Evolutionary conservation across 2,113 vertebrate genomes (phyloP).

Genomic region (Callorhinus ursinus): DNA sequence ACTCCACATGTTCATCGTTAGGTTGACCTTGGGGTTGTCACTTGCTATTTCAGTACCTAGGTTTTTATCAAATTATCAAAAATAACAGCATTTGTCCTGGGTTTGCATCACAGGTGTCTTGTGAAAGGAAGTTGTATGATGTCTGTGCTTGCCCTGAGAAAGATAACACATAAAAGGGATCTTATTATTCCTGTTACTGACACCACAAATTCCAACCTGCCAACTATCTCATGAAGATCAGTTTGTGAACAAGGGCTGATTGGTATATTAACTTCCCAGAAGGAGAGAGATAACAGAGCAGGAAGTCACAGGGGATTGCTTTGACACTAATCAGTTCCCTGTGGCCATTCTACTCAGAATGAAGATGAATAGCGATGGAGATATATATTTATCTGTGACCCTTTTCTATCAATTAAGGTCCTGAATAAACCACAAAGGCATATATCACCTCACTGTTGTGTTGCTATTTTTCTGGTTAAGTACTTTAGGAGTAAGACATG

Average conservation of each 20-base stretch:
- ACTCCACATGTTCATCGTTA: neutral
- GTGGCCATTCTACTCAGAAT: neutral
- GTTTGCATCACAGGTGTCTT: neutral
- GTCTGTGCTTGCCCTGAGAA: neutral
- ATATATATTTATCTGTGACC: neutral
- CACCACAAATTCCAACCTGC: neutral
- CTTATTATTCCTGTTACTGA: slow-evolving; percentile 14
- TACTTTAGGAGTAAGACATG: slow-evolving; percentile 15
- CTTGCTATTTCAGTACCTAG: neutral
- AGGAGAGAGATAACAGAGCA: slow-evolving; percentile 22
- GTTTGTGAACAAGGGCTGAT: slow-evolving; percentile 50
- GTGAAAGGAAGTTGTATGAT: neutral
- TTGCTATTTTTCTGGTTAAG: neutral
- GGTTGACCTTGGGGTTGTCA: neutral
- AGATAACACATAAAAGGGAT: neutral
- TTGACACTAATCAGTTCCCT: slow-evolving; percentile 28
- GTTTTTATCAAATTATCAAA: neutral
- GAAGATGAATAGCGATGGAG: neutral
- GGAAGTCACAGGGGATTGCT: slow-evolving; percentile 2
- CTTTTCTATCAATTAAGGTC: slow-evolving; percentile 43
- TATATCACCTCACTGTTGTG: neutral
- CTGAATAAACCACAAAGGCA: slow-evolving; percentile 10
- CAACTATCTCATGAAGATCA: slow-evolving; percentile 6
- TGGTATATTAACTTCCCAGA: slow-evolving; percentile 20
- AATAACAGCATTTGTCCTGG: neutral